A percentile compares a stretch with the other conserved stretches of the same genome.
These are phyloP conservation scores for Sialia sialis DNA, from an alignment of 2,113 vertebrate species.

Conservation along the genomic window DNA sequence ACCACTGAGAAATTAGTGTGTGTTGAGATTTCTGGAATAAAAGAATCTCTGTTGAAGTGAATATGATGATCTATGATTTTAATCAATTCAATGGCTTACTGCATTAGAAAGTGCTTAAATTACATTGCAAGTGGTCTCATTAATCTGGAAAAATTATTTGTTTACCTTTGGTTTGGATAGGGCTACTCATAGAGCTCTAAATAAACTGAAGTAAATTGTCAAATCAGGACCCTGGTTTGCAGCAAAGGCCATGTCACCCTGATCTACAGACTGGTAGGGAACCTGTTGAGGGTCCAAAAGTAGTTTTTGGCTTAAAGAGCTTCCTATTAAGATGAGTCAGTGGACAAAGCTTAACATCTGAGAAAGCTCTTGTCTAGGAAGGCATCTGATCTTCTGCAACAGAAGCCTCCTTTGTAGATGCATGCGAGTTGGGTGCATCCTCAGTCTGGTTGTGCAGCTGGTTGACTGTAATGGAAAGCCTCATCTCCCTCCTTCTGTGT, in stretches of 20 bases:
- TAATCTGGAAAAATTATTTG: neutral
- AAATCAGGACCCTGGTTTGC: neutral
- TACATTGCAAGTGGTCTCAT: neutral
- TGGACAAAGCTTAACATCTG: neutral
- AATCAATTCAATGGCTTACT: neutral
- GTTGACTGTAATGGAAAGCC: neutral
- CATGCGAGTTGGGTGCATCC: rapidly evolving
- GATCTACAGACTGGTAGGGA: neutral
- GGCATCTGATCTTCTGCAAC: constrained; percentile 22
- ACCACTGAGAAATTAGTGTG: neutral
- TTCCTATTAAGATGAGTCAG: constrained; percentile 10
- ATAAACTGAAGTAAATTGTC: neutral
- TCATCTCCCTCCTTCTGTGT: neutral
- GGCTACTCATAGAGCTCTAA: neutral
- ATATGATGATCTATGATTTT: neutral
- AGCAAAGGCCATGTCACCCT: neutral
- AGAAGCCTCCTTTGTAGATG: neutral
- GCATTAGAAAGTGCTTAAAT: neutral
- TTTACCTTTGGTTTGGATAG: neutral
- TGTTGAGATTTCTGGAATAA: neutral
- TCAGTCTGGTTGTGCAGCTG: neutral
- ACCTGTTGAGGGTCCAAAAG: neutral
- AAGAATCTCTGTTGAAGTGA: neutral
- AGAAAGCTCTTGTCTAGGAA: constrained; percentile 14
- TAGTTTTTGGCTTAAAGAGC: neutral